Evolutionary conservation across 2,113 vertebrate species (phyloP).

Genomic region (Loxodonta africana): DNA sequence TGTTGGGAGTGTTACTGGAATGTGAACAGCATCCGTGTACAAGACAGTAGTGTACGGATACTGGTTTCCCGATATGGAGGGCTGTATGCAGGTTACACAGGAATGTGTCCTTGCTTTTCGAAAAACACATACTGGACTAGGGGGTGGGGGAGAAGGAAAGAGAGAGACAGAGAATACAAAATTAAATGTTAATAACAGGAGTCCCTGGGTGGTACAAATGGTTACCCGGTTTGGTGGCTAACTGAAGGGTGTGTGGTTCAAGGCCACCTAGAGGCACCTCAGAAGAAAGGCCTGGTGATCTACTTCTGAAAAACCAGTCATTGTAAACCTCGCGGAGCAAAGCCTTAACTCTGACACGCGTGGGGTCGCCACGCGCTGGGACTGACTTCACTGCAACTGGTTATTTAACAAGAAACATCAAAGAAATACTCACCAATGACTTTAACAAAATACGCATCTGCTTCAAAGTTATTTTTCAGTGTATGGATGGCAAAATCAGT

Average conservation of each 20-base stretch:
- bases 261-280: neutral
- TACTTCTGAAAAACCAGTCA: neutral
- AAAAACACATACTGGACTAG: neutral
- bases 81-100: neutral
- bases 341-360: neutral
- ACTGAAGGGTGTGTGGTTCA: neutral
- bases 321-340: neutral
- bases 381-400: neutral
- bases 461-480: constrained; percentile 98
- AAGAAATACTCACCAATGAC: constrained; percentile 95
- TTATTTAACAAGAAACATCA: neutral
- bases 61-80: neutral
- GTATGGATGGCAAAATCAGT: constrained; percentile 93
- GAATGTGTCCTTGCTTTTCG: neutral
- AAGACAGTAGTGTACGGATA: neutral
- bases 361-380: neutral
- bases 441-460: constrained; percentile 99
- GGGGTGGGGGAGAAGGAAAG: neutral
- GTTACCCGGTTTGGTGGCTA: neutral
- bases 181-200: neutral
- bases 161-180: neutral
- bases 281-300: neutral
- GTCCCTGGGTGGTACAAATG: too few relatives aligned
- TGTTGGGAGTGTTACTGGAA: neutral
- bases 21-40: neutral